Percentiles rank a stretch among this genome's conserved stretches.
Conservation (phyloP, 1,140 invertebrate species). For the Ylistrum balloti region DNA sequence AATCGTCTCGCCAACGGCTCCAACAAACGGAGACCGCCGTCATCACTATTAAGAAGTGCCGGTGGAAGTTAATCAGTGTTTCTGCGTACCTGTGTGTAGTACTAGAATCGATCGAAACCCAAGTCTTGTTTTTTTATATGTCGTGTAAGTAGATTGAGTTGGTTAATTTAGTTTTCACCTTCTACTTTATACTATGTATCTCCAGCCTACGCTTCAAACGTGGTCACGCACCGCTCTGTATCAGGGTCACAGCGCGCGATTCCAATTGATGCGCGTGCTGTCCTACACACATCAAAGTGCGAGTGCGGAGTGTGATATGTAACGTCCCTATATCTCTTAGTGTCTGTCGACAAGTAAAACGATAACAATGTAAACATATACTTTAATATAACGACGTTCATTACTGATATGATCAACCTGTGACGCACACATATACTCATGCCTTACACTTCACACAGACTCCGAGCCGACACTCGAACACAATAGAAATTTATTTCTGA, state of each 20-base stretch:
- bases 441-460: background rate
- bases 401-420: background rate
- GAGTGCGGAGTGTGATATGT: background rate
- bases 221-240: background rate
- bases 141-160: background rate
- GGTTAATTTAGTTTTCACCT: background rate
- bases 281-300: background rate
- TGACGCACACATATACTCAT: no score
- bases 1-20: no score
- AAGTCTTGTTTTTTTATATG: background rate
- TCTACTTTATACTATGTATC: background rate
- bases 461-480: background rate
- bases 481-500: background rate
- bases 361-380: background rate
- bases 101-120: background rate
- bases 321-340: background rate
- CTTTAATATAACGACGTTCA: background rate
- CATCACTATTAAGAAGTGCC: no score
- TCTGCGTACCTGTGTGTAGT: background rate
- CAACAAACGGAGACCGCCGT: no score
- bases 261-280: background rate
- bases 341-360: background rate
- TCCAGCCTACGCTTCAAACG: background rate
- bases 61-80: no score
- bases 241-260: background rate